phyloP scores from a whole-genome alignment of 2,888 invertebrate species.

The Matsumyia berberina region DNA sequence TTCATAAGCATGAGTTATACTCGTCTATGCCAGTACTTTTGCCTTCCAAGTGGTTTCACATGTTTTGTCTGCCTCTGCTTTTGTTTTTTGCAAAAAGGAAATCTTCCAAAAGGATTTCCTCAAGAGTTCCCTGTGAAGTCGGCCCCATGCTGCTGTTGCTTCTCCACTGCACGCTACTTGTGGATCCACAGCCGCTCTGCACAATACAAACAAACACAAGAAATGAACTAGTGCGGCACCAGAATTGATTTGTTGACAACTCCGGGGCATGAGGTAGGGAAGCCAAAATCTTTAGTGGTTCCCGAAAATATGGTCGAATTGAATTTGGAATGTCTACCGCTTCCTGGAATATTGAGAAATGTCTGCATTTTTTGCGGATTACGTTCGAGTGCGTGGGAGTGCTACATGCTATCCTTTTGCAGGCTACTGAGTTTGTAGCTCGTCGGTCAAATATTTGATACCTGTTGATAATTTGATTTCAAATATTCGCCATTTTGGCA shows the following conservation, averaged over 20 bases:
- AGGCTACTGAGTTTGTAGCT: background rate
- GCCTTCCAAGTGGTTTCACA: conserved; percentile 59
- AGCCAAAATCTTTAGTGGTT: conserved; percentile 37
- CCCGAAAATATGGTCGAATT: conserved; percentile 28
- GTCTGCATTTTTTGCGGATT: conserved; percentile 12
- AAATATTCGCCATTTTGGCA: background rate
- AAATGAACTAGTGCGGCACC: conserved; percentile 41
- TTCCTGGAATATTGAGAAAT: conserved; percentile 17
- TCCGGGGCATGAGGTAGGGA: background rate
- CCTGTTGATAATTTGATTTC: conserved; percentile 36
- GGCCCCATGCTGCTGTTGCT: background rate
- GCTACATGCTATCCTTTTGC: background rate
- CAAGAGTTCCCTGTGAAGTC: background rate
- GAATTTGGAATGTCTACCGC: conserved; percentile 29
- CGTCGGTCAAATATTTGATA: conserved; percentile 16
- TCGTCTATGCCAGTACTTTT: conserved; percentile 37
- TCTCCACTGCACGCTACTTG: conserved; percentile 30
- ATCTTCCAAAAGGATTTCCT: conserved; percentile 46
- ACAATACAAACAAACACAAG: background rate
- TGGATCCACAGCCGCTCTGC: conserved; percentile 17
- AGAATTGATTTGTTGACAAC: conserved; percentile 46
- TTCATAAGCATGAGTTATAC: background rate
- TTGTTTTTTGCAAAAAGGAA: conserved; percentile 28
- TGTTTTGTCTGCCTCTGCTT: conserved; percentile 37
- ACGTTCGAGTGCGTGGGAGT: background rate